Conservation (phyloP, 2,797 vertebrate genomes). For the Oreonectes daqikongensis region DNA sequence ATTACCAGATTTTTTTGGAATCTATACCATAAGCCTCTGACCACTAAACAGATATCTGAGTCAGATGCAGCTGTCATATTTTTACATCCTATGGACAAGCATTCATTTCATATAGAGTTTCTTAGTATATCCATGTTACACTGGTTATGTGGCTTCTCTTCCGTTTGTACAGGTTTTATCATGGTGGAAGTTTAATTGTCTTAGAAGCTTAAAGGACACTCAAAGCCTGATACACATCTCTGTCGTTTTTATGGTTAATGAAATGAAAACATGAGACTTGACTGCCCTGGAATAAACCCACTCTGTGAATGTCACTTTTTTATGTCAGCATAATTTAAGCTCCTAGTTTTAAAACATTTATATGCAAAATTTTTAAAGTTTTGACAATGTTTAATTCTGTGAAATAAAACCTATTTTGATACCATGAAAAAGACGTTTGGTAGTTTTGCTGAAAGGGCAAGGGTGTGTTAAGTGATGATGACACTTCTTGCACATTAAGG, state of each 20-base stretch:
- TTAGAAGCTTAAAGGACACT: slow-evolving; percentile 21
- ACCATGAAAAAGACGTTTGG: slow-evolving; percentile 56
- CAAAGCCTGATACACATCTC: not conserved
- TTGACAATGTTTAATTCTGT: slow-evolving; percentile 77
- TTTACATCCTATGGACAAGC: slow-evolving; percentile 5
- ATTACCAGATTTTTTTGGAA: slow-evolving; percentile 14
- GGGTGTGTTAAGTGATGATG: not conserved
- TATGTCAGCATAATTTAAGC: slow-evolving; percentile 77
- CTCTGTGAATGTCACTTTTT: slow-evolving; percentile 73
- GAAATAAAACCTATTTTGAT: slow-evolving; percentile 86
- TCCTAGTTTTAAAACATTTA: slow-evolving; percentile 78
- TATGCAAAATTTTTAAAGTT: slow-evolving; percentile 80
- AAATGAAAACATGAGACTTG: slow-evolving; percentile 62
- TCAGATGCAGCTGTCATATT: not conserved
- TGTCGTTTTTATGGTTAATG: slow-evolving; percentile 60
- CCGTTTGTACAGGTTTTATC: not conserved
- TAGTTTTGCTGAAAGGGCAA: not conserved
- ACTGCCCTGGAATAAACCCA: slow-evolving; percentile 61
- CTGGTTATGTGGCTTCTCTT: slow-evolving; percentile 9
- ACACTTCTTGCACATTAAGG: not conserved
- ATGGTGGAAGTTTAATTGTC: slow-evolving; percentile 27
- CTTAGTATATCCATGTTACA: not conserved
- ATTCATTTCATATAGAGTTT: not conserved
- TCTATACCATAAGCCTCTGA: slow-evolving; percentile 36
- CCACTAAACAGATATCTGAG: not conserved